Conservation (phyloP, 2,888 invertebrate genomes). For the Drosophila demipolita region DNA sequence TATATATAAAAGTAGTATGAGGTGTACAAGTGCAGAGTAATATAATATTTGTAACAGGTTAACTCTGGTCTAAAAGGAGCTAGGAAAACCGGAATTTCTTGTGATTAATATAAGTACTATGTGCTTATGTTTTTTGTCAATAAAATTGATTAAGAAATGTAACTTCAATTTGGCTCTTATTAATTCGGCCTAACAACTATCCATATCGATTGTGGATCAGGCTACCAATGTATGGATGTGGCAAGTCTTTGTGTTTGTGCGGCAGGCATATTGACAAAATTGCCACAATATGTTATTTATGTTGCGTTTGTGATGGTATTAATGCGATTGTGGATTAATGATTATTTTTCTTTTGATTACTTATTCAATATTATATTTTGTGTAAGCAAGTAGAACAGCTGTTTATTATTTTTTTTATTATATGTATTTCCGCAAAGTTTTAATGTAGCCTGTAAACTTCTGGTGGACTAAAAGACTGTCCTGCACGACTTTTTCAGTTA, state of each 20-base stretch:
- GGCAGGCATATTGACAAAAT: constrained; percentile 3
- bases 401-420: background rate
- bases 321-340: background rate
- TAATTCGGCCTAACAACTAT: constrained; percentile 52
- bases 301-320: background rate
- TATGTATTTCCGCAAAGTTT: background rate
- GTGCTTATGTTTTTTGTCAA: background rate
- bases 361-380: background rate
- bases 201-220: constrained; percentile 8
- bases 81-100: background rate
- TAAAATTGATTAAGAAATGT: constrained; percentile 34
- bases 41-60: too few species aligned
- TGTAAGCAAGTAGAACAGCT: background rate
- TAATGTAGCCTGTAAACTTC: background rate
- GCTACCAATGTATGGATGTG: background rate
- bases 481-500: background rate
- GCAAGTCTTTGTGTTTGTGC: constrained; percentile 1
- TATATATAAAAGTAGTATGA: background rate
- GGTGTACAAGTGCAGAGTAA: background rate
- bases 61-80: background rate
- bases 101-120: background rate
- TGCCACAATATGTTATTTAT: constrained; percentile 7
- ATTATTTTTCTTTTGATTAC: background rate
- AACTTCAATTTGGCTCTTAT: constrained; percentile 46
- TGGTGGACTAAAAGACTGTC: background rate